Evolutionary conservation across 2,797 vertebrate genomes (phyloP), one percentile per base, ranked within the genome.

Genomic region (Macroramphosus scolopax): DNA sequence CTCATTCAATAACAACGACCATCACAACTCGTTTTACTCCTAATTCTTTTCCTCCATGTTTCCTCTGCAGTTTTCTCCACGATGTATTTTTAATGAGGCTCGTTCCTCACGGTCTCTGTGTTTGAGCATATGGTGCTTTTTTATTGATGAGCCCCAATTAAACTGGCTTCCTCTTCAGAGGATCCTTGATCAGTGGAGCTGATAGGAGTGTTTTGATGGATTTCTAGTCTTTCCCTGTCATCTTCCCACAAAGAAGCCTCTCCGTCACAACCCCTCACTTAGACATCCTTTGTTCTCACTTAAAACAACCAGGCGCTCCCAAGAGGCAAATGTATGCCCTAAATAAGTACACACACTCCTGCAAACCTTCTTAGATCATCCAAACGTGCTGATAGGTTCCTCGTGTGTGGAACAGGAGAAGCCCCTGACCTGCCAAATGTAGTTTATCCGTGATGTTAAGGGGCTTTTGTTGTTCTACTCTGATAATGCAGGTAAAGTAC

Each of bases 101-200:
- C 68, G 71, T 85, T 39, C 36, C 40, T 79, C 73, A 78, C 46
- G 14, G 43, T 41, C 22, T 30, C 48, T 53, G 17, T 16, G 38
- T 53, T 52, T 36, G 22, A 74, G 48, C 80, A 76, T 58, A 71
- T 78, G 60, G 25, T 13, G 36, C 44, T 72, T 47, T 75, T 52
- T 72, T 71, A 81, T 80, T 77, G 77, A 83, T 81, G 80, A 71
- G 36, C 46, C 22, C 63, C 70, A 83, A 77, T 82, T 78, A 80
- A 68, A 57, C 64, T 1, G 28, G 59, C 66, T 76, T 78, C 74
- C 74, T 75, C 72, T 68, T 78, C 68, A 59, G 43, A 52, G 18
- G 12, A 38, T 39, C 53, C 75, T 72, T 73, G 75, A 78, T 85
- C 78, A 77, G 47, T 62, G 61, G 53, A 78, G 80, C 80, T 66